A percentile compares a stretch with the other conserved stretches of the same genome.
Conservation (phyloP, 2,888 invertebrate genomes). For the Heterodera filipjevi region DNA sequence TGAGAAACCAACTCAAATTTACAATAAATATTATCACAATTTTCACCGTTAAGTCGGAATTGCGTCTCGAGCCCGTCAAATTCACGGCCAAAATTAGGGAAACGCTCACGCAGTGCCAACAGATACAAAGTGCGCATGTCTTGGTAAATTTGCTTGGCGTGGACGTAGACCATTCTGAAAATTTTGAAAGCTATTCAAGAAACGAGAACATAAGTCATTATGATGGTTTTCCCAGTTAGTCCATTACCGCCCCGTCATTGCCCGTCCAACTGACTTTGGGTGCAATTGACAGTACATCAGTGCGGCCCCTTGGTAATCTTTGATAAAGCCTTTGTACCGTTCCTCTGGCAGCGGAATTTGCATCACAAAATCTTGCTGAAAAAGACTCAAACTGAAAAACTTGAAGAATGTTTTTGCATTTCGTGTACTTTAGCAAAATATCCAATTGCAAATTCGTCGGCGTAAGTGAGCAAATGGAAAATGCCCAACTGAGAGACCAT, state of each 20-base stretch:
- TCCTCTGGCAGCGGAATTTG: conserved; percentile 80
- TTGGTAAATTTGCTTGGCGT: conserved; percentile 74
- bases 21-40: neutral
- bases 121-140: conserved; percentile 48
- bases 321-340: conserved; percentile 46
- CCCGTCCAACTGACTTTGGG: conserved; percentile 70
- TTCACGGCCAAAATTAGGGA: conserved; percentile 38
- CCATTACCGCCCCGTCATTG: too few species aligned
- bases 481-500: conserved; percentile 84
- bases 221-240: too few species aligned
- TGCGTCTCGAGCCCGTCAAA: conserved; percentile 53
- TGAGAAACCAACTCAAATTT: neutral
- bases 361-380: conserved; percentile 86
- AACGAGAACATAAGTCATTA: too few species aligned
- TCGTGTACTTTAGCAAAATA: conserved; percentile 70
- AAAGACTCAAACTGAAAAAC: neutral
- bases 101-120: conserved; percentile 38
- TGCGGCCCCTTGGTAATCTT: conserved; percentile 93
- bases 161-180: conserved; percentile 79
- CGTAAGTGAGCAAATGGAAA: conserved; percentile 90
- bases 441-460: conserved; percentile 94
- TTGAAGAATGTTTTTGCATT: neutral
- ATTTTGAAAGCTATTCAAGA: too few species aligned
- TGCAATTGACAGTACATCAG: conserved; percentile 95
- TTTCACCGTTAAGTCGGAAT: conserved; percentile 43